Conservation (phyloP, 2,888 invertebrate genomes). For the Xestoiulus laeticollis region DNA sequence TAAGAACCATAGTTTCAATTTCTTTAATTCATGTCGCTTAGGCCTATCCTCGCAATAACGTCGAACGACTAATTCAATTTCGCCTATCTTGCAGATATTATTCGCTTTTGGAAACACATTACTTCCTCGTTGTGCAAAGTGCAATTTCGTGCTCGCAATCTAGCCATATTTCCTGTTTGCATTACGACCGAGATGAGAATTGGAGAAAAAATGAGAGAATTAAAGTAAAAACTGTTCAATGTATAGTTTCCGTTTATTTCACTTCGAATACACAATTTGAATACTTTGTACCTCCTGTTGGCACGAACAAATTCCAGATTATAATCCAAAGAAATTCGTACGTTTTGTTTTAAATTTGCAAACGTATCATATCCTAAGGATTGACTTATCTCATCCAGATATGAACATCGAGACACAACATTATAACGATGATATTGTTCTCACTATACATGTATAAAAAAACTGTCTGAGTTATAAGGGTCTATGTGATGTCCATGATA, state of each 20-base stretch:
- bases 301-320: neutral
- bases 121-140: conserved; percentile 12
- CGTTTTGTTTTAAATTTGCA: neutral
- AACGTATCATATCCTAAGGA: neutral
- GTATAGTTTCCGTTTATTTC: neutral
- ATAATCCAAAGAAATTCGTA: neutral
- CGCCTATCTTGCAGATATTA: neutral
- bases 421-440: no score
- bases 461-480: no score
- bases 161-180: conserved; percentile 27
- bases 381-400: neutral
- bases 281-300: neutral
- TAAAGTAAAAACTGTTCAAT: neutral
- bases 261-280: neutral
- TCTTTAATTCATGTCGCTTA: neutral
- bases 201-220: neutral
- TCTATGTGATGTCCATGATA: no score
- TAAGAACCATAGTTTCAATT: neutral
- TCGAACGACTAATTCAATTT: neutral
- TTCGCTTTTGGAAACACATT: neutral
- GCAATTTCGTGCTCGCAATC: conserved; percentile 16
- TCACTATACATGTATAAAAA: no score
- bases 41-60: neutral
- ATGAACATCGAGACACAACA: neutral
- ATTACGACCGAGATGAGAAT: neutral